Conservation (phyloP, 2,113 vertebrate species). For the Barbus barbus region DNA sequence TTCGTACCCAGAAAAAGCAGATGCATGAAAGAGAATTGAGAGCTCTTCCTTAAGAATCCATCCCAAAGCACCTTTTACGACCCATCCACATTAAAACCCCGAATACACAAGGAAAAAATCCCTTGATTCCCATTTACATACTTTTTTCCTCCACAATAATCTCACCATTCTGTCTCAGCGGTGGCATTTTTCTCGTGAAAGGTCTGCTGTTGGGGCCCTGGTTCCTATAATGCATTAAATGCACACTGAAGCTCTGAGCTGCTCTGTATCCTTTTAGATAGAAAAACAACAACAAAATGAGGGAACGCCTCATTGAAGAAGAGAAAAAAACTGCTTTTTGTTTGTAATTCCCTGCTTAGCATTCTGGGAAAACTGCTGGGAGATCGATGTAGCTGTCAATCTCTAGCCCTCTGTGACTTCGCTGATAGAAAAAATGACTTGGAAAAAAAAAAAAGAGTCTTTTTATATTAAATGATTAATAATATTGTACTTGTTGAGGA, state of each 20-base stretch:
- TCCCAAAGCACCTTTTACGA: slow-evolving; percentile 63
- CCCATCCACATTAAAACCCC: slow-evolving; percentile 57
- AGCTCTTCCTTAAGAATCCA: slow-evolving; percentile 51
- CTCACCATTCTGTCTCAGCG: slow-evolving; percentile 46
- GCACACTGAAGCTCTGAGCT: slow-evolving; percentile 56
- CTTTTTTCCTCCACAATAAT: slow-evolving; percentile 57
- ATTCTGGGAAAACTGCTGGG: slow-evolving; percentile 55
- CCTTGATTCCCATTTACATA: slow-evolving; percentile 55
- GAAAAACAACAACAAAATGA: slow-evolving; percentile 58
- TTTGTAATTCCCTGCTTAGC: slow-evolving; percentile 40
- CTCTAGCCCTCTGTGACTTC: slow-evolving; percentile 66
- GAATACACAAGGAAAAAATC: slow-evolving; percentile 49
- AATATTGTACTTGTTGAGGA: slow-evolving; percentile 61
- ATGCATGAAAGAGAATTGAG: slow-evolving; percentile 57
- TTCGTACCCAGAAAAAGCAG: slow-evolving; percentile 44
- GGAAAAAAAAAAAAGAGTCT: slow-evolving; percentile 60
- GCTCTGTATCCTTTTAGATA: slow-evolving; percentile 57
- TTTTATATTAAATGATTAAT: slow-evolving; percentile 69
- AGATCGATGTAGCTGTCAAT: slow-evolving; percentile 69
- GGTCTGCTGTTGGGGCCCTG: slow-evolving; percentile 31
- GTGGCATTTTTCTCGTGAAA: slow-evolving; percentile 39
- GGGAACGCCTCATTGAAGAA: background rate
- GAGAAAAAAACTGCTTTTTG: slow-evolving; percentile 45
- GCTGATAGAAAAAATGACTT: slow-evolving; percentile 59
- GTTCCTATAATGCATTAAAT: slow-evolving; percentile 21